Conservation (phyloP, 2,797 vertebrate species). For the Ataeniobius toweri region DNA sequence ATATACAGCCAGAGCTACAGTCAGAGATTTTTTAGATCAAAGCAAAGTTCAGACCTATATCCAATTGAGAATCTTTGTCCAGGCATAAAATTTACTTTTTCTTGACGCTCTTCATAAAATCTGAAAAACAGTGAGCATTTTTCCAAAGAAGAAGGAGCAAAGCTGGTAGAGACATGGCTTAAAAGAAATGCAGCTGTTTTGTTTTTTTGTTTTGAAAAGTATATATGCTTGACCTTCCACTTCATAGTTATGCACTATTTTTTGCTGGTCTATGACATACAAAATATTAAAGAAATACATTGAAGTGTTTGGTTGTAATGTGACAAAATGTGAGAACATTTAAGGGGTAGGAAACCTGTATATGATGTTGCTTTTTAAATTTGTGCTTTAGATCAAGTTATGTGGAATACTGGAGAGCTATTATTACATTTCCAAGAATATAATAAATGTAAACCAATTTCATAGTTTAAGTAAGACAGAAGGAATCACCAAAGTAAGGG, state of each 20-base stretch:
- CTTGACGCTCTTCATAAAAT: not conserved
- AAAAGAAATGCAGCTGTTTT: not conserved
- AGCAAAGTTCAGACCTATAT: not conserved
- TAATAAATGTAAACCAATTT: slow-evolving; percentile 46
- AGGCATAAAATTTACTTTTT: not conserved
- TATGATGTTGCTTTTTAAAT: not conserved
- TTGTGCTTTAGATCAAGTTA: not conserved
- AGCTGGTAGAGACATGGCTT: not conserved
- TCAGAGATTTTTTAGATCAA: not conserved
- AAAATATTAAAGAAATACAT: not conserved
- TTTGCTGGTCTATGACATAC: not conserved
- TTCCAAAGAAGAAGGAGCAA: not conserved
- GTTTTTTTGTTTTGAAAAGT: not conserved
- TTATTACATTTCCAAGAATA: not conserved
- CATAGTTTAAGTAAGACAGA: slow-evolving; percentile 15
- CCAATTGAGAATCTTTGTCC: not conserved
- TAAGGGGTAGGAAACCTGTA: not conserved
- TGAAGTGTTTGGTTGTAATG: not conserved
- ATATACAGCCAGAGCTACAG: not conserved
- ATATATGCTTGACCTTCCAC: not conserved
- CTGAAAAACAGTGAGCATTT: not conserved
- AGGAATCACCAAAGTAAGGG: not conserved
- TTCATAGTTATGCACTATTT: not conserved
- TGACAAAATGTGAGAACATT: not conserved
- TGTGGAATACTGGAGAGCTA: not conserved